Evolutionary conservation across 2,888 invertebrate species (phyloP), one percentile per base, ranked within the genome.

Genomic region (Iselma pallidipennis): DNA sequence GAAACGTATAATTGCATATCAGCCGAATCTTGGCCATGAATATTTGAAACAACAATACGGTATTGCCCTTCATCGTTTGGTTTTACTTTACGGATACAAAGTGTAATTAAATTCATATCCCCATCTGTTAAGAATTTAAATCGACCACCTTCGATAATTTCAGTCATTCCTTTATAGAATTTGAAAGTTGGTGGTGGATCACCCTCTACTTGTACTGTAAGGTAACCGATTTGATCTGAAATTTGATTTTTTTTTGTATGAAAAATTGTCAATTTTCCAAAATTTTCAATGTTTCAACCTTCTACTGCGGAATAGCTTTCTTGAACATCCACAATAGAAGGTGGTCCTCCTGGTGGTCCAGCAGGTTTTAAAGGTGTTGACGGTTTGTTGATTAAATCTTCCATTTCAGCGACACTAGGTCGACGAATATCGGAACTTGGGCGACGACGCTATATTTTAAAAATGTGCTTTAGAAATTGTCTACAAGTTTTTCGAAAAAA

Each of bases 11-110:
- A 88, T 78, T 92, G 92, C 89, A 95, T 94, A 81, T 97, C 97
- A 63, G 96, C 96, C 0, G 94, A 90, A 83, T 99, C 99, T 80
- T 95, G 94, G 62, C 98, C 98, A 77, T 96, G 94, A 70, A 91
- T 89, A 81, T 98, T 98, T 78, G 92, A 92, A 69, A 98, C 89
- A 69, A 94, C 91, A 76, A 97, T 87, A 80, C 91, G 95, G 84
- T 97, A 99, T 83, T 92, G 94, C 56, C 95, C 96, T 83, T 98
- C 98, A 89, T 99, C 99, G 76, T 94, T 94, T 50, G 96, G 94
- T 79, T 97, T 96, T 70, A 95, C 90, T 85, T 98, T 98, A 74
- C 95, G 89, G 85, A 99, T 95, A 80, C 96, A 95, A 65, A 99
- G 86, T 42, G 96, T 95, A 73, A 98, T 92, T 61, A 92, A 89